phyloP scores from a whole-genome alignment of 2,113 vertebrate genomes.

The Ceyx margarethae region DNA sequence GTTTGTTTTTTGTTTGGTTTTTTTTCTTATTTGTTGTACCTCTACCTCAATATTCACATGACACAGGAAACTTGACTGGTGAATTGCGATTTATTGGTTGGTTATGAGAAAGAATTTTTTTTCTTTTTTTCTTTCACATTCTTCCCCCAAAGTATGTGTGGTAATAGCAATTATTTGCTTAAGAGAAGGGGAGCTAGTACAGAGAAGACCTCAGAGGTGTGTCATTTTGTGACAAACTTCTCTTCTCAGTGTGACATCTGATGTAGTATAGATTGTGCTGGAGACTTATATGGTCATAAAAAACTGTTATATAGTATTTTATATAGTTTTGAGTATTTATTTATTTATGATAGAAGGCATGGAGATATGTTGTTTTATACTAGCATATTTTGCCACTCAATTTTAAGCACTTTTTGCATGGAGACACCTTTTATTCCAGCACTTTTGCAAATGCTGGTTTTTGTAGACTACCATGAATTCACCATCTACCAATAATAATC shows the following conservation, averaged over 20 bases:
- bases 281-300: background rate
- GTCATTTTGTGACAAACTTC: background rate
- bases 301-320: background rate
- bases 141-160: background rate
- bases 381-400: background rate
- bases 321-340: background rate
- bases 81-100: background rate
- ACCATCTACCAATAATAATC: background rate
- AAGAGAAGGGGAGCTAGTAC: background rate
- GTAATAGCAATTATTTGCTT: background rate
- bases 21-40: background rate
- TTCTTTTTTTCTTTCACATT: background rate
- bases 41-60: background rate
- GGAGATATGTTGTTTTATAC: background rate
- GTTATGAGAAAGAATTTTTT: background rate
- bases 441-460: background rate
- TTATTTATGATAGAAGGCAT: background rate
- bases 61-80: fast-evolving
- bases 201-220: background rate
- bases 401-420: conserved; percentile 5
- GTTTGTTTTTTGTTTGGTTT: background rate
- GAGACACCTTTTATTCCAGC: background rate
- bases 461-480: background rate
- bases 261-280: background rate
- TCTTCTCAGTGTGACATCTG: background rate